phyloP scores from a whole-genome alignment of 2,797 vertebrate species.

The Triplophysa bombifrons region DNA sequence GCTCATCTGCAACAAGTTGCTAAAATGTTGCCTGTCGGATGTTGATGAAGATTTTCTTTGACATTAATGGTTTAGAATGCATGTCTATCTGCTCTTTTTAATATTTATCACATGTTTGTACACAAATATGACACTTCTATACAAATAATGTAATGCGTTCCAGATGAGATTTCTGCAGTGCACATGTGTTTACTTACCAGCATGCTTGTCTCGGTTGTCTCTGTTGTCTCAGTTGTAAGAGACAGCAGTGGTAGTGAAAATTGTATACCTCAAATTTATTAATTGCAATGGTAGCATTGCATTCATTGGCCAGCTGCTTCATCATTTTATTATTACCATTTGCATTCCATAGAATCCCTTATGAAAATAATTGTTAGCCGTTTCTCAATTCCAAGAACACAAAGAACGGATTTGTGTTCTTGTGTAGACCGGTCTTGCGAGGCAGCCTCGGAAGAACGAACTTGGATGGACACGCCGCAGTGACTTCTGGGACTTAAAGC shows the following conservation, averaged over 20 bases:
- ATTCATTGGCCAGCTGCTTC: not conserved
- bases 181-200: not conserved
- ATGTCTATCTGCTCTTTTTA: not conserved
- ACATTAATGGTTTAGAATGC: not conserved
- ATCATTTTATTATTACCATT: too few relatives aligned
- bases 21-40: not conserved
- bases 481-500: too few relatives aligned
- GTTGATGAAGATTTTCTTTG: not conserved
- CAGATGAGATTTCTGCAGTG: not conserved
- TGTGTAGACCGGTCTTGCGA: too few relatives aligned
- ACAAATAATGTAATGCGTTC: constrained; percentile 2
- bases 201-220: not conserved
- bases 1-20: constrained; percentile 11
- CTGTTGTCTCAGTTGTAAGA: not conserved
- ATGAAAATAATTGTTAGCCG: too few relatives aligned
- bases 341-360: too few relatives aligned
- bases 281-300: not conserved
- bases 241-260: too few relatives aligned
- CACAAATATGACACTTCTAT: not conserved
- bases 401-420: too few relatives aligned
- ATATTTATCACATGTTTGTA: not conserved
- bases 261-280: not conserved
- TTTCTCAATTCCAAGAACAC: too few relatives aligned
- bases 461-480: too few relatives aligned
- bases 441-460: too few relatives aligned